Evolutionary conservation across 2,888 invertebrate species (phyloP).

Genomic region (Cartodere bifasciata): DNA sequence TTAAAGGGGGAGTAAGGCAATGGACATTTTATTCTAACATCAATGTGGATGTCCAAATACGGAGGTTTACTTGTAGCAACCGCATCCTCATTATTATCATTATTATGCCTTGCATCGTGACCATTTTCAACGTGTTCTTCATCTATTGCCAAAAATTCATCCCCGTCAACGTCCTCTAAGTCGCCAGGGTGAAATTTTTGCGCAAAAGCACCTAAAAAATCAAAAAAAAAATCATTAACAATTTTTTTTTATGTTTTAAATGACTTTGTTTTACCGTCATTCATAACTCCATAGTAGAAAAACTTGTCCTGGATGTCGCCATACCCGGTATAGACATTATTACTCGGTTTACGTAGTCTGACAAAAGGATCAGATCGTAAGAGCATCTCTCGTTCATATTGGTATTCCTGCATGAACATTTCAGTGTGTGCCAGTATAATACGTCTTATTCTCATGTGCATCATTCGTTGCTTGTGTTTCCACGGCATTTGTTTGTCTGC

Average conservation of each 20-base stretch:
- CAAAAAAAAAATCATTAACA: no score
- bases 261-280: slow-evolving; percentile 21
- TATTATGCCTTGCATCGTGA: slow-evolving; percentile 9
- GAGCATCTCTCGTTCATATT: slow-evolving; percentile 24
- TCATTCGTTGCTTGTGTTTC: slow-evolving; percentile 25
- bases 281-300: slow-evolving; percentile 31
- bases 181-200: slow-evolving; percentile 24
- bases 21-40: slow-evolving; percentile 24
- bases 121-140: slow-evolving; percentile 13
- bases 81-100: slow-evolving; percentile 15
- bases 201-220: slow-evolving; percentile 24
- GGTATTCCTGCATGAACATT: slow-evolving; percentile 27
- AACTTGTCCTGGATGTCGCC: slow-evolving; percentile 27
- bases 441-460: slow-evolving; percentile 29
- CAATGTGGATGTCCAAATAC: slow-evolving; percentile 23
- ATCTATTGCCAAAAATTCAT: background rate
- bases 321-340: slow-evolving; percentile 29
- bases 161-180: slow-evolving; percentile 16
- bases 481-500: slow-evolving; percentile 22
- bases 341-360: slow-evolving; percentile 20
- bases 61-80: slow-evolving; percentile 17
- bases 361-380: slow-evolving; percentile 17
- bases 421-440: slow-evolving; percentile 28
- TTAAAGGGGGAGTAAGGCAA: slow-evolving; percentile 22
- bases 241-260: no score